Conservation (phyloP, 2,113 vertebrate genomes). For the Leptobrachium leishanense region DNA sequence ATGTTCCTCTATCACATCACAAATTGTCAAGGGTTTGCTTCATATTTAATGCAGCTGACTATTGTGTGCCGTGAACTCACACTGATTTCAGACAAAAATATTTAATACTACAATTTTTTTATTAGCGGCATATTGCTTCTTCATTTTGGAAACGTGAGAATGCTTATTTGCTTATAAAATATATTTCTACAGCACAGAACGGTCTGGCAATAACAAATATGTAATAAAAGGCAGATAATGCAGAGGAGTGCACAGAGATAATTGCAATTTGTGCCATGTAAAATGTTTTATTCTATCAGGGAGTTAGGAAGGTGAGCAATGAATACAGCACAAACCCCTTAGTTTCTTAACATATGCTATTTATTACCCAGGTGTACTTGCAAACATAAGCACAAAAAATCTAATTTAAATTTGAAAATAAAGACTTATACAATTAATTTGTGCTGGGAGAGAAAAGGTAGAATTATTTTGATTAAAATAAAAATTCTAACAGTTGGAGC, state of each 20-base stretch:
- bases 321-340: conserved; percentile 1
- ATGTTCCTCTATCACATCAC: conserved; percentile 25
- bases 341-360: conserved; percentile 3
- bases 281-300: neutral
- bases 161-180: conserved; percentile 9
- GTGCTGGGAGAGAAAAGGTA: too few relatives aligned
- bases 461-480: too few relatives aligned
- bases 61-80: conserved; percentile 9
- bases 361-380: neutral
- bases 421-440: too few relatives aligned
- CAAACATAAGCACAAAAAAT: too few relatives aligned
- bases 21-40: neutral
- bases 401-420: too few relatives aligned
- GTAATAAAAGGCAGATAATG: neutral
- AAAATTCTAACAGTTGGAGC: too few relatives aligned
- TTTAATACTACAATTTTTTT: conserved; percentile 3
- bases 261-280: conserved; percentile 24
- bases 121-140: conserved; percentile 21
- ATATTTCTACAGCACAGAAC: neutral
- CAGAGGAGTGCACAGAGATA: conserved; percentile 8
- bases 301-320: neutral
- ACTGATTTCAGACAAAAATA: conserved; percentile 7
- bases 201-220: conserved; percentile 6
- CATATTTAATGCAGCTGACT: conserved; percentile 29
- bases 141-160: conserved; percentile 26